Evolutionary conservation across 1,140 invertebrate genomes (phyloP).

Genomic region (Habropoda laboriosa): DNA sequence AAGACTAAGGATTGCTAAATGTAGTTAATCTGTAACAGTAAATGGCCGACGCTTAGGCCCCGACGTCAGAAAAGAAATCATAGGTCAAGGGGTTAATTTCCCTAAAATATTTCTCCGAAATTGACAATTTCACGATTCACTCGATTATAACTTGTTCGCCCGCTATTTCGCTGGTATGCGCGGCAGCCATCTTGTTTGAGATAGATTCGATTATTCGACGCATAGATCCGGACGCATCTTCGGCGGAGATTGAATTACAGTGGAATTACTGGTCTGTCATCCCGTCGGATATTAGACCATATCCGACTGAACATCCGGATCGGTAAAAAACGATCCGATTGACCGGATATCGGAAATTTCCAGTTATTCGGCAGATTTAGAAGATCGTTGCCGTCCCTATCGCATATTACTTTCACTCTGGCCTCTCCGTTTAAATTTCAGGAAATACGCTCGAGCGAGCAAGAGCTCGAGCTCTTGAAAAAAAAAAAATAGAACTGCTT

Average conservation of each 20-base stretch:
- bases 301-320: neutral
- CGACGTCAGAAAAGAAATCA: no score
- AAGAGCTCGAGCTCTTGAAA: no score
- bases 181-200: neutral
- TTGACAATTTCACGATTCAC: neutral
- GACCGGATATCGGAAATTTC: neutral
- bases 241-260: slow-evolving; percentile 16
- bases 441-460: neutral
- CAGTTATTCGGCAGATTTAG: neutral
- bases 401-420: neutral
- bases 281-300: neutral
- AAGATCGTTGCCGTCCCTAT: neutral
- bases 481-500: no score
- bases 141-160: neutral
- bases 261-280: slow-evolving; percentile 4
- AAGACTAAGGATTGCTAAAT: no score
- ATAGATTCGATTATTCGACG: neutral
- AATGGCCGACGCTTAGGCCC: no score
- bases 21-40: no score
- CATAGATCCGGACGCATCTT: neutral
- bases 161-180: neutral
- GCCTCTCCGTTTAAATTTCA: neutral
- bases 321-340: neutral
- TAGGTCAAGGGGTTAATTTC: no score
- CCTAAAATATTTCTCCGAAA: no score